Percentiles rank a stretch among this genome's conserved stretches.
Evolutionary conservation across 2,888 invertebrate genomes (phyloP).

Genomic region (Chalcis sispes): DNA sequence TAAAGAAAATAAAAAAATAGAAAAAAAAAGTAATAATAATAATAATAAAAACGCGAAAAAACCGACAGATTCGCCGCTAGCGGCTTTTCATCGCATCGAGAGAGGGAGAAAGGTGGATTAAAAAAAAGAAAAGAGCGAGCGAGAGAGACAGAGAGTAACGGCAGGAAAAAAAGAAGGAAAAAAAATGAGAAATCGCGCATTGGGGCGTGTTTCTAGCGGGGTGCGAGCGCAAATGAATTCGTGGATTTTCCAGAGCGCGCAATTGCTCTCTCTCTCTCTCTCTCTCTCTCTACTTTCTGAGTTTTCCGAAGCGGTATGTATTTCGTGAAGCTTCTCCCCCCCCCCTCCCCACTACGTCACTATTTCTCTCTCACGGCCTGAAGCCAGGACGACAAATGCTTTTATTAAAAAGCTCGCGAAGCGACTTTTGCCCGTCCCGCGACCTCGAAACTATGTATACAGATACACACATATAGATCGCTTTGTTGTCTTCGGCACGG

Average conservation of each 20-base stretch:
- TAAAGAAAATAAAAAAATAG: conserved; percentile 4
- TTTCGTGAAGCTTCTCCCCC: too few relatives aligned
- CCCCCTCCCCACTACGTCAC: too few relatives aligned
- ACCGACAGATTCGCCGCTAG: too few relatives aligned
- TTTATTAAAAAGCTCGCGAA: conserved; percentile 60
- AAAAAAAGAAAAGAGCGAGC: too few relatives aligned
- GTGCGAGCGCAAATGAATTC: conserved; percentile 48
- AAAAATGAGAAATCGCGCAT: neutral
- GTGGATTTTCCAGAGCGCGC: conserved; percentile 26
- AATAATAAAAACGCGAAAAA: conserved; percentile 1
- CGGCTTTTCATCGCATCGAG: conserved; percentile 27
- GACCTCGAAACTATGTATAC: conserved; percentile 43
- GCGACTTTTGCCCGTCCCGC: conserved; percentile 30
- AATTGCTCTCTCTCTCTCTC: too few relatives aligned
- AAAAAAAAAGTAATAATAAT: neutral
- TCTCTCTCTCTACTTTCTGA: too few relatives aligned
- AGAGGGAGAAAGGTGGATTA: too few relatives aligned
- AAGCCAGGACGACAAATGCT: conserved; percentile 56
- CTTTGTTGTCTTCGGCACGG: conserved; percentile 55
- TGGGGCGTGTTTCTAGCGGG: neutral
- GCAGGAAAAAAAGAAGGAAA: too few relatives aligned
- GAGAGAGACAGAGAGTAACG: neutral
- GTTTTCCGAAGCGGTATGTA: too few relatives aligned
- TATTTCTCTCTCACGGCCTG: conserved; percentile 53
- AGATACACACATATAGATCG: too few relatives aligned